A percentile compares a stretch with the other conserved stretches of the same genome.
phyloP scores from a whole-genome alignment of 2,888 invertebrate species.

The Ryuthela nishihirai region DNA sequence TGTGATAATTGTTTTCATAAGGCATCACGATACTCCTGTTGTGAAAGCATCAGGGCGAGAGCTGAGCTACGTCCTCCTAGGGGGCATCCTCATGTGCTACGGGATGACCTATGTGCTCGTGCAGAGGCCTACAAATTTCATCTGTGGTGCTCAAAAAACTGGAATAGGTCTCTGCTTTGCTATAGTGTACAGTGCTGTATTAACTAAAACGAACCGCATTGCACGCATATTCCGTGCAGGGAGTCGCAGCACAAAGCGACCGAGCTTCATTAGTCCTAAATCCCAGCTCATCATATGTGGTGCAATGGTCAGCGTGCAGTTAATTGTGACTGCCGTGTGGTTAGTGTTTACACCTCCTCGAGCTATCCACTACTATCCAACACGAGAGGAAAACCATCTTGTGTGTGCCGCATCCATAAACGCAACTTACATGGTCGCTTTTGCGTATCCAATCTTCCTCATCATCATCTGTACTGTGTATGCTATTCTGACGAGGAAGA shows the following conservation, averaged over 20 bases:
- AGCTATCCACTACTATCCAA: slow-evolving; percentile 86
- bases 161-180: slow-evolving; percentile 52
- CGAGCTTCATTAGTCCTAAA: slow-evolving; percentile 53
- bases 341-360: slow-evolving; percentile 84
- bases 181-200: slow-evolving; percentile 52
- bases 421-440: slow-evolving; percentile 62
- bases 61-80: slow-evolving; percentile 52
- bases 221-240: slow-evolving; percentile 46
- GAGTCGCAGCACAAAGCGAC: slow-evolving; percentile 50
- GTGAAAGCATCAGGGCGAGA: slow-evolving; percentile 54
- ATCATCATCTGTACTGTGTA: slow-evolving; percentile 64
- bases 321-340: slow-evolving; percentile 83
- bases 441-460: slow-evolving; percentile 85
- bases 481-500: slow-evolving; percentile 52
- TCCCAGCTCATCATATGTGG: slow-evolving; percentile 54
- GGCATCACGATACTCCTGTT: slow-evolving; percentile 50
- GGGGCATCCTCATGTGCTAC: slow-evolving; percentile 52
- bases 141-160: slow-evolving; percentile 51
- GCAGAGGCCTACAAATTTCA: slow-evolving; percentile 48
- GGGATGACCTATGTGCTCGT: slow-evolving; percentile 51
- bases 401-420: slow-evolving; percentile 86
- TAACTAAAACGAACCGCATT: slow-evolving; percentile 52
- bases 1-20: slow-evolving; percentile 50
- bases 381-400: slow-evolving; percentile 84
- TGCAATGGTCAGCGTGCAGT: slow-evolving; percentile 48